A percentile compares a stretch with the other conserved stretches of the same genome.
These are phyloP conservation scores for Chelon auratus DNA, from an alignment of 2,797 vertebrate species.

Conservation along the genomic window DNA sequence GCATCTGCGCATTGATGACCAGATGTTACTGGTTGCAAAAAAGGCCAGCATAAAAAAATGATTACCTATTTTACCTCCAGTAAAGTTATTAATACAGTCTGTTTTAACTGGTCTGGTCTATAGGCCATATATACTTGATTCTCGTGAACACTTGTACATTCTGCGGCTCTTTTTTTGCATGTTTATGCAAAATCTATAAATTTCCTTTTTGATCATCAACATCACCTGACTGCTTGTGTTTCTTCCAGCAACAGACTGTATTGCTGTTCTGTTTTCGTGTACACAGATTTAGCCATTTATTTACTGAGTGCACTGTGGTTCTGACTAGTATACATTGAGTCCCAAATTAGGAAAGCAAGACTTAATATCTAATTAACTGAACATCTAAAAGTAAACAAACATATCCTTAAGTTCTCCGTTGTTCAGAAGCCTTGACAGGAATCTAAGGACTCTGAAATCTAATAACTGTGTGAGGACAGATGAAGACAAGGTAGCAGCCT, in stretches of 20 bases:
- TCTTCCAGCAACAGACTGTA: neutral
- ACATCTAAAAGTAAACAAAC: neutral
- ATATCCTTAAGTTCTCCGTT: too few relatives aligned
- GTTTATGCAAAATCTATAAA: too few relatives aligned
- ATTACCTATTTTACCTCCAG: neutral
- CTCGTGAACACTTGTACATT: too few relatives aligned
- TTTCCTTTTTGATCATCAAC: too few relatives aligned
- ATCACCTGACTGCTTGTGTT: neutral
- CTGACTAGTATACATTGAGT: neutral
- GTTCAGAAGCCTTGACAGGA: neutral
- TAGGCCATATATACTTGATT: neutral
- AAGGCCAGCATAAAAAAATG: too few relatives aligned
- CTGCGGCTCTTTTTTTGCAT: too few relatives aligned
- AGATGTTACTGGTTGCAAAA: too few relatives aligned
- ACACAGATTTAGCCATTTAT: neutral
- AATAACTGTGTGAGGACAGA: neutral
- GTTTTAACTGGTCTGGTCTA: neutral
- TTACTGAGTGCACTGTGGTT: neutral
- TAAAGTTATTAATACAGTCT: neutral
- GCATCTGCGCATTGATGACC: too few relatives aligned
- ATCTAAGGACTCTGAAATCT: neutral
- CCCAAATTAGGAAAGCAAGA: neutral
- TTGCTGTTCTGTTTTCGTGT: neutral
- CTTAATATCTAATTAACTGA: neutral
- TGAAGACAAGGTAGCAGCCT: slow-evolving; percentile 4